These are phyloP conservation scores for Diuraphis noxia DNA, from an alignment of 1,140 invertebrate species.

Conservation along the genomic window DNA sequence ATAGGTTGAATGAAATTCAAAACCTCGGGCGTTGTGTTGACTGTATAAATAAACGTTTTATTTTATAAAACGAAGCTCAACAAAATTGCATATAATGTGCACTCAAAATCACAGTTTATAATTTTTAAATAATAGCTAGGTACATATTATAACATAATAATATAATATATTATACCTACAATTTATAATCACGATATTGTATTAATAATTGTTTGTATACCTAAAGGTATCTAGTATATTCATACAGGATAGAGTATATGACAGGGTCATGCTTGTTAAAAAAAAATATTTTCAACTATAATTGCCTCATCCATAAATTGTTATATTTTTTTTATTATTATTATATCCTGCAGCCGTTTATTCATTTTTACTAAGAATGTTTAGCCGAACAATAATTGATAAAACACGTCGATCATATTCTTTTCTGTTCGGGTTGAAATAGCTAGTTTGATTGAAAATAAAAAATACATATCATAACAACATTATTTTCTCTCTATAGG, in stretches of 20 bases:
- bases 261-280: neutral
- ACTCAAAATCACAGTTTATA: neutral
- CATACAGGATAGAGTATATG: neutral
- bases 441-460: neutral
- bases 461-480: slow-evolving; percentile 19
- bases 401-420: neutral
- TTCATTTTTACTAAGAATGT: neutral
- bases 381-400: neutral
- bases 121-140: neutral
- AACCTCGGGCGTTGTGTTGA: neutral
- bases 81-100: no score
- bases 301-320: neutral
- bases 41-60: neutral
- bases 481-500: neutral
- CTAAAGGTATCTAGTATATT: neutral
- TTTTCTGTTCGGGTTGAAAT: neutral
- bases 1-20: neutral
- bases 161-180: neutral
- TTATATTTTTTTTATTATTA: neutral
- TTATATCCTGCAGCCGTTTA: neutral
- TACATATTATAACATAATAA: neutral
- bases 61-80: neutral
- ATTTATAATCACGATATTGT: neutral
- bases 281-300: neutral
- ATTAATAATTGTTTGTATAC: neutral